A percentile compares a stretch with the other conserved stretches of the same genome.
These are phyloP conservation scores for Ispidina lecontei DNA, from an alignment of 2,797 vertebrate genomes.

Conservation along the genomic window DNA sequence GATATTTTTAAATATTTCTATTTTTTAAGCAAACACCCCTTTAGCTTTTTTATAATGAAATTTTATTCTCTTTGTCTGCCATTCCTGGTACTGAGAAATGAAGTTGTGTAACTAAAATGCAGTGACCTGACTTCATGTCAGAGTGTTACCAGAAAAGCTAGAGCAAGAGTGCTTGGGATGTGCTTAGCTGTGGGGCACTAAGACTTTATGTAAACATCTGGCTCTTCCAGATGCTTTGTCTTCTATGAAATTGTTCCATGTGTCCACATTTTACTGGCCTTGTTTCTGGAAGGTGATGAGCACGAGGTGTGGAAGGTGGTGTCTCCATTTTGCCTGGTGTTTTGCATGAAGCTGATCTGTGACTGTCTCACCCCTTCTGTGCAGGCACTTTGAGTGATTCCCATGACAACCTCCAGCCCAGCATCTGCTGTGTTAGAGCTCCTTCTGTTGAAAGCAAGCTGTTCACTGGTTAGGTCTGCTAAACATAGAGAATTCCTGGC, in stretches of 20 bases:
- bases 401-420: background rate
- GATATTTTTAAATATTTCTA: background rate
- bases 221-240: background rate
- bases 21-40: background rate
- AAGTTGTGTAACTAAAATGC: background rate
- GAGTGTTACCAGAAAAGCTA: background rate
- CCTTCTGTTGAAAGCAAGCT: slow-evolving; percentile 35
- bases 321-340: background rate
- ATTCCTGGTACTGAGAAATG: background rate
- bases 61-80: background rate
- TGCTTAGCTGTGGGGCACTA: background rate
- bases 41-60: background rate
- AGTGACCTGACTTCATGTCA: background rate
- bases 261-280: background rate
- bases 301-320: background rate
- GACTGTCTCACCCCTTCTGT: background rate
- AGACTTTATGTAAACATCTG: background rate
- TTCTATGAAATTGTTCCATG: background rate
- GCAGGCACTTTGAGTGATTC: background rate
- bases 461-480: background rate
- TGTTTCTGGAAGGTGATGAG: background rate
- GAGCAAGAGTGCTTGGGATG: background rate
- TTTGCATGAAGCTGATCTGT: background rate
- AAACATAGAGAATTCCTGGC: background rate
- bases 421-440: slow-evolving; percentile 34